A percentile compares a stretch with the other conserved stretches of the same genome.
Evolutionary conservation across 2,888 invertebrate genomes (phyloP).

Genomic region (Dastarcus helophoroides): DNA sequence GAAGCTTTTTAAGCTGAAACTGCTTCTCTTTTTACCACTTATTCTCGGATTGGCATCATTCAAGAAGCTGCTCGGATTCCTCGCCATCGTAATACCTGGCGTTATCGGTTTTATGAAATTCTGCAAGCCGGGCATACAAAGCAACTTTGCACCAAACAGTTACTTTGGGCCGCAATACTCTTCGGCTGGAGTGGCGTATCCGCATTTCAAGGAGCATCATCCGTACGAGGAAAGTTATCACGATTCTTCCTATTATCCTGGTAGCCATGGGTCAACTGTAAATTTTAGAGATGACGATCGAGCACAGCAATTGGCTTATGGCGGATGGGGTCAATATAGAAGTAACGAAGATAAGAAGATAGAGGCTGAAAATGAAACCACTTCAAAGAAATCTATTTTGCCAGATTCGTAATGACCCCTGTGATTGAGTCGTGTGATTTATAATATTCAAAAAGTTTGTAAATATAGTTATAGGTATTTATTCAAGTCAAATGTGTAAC

Average conservation of each 20-base stretch:
- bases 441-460: too few relatives aligned
- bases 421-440: too few relatives aligned
- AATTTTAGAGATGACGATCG: constrained; percentile 53
- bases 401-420: constrained; percentile 33
- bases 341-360: constrained; percentile 40
- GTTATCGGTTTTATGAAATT: constrained; percentile 76
- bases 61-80: constrained; percentile 71
- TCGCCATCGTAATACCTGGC: constrained; percentile 69
- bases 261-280: constrained; percentile 39
- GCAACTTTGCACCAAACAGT: constrained; percentile 40
- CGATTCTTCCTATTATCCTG: constrained; percentile 21
- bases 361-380: constrained; percentile 25
- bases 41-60: constrained; percentile 75
- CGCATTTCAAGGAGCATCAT: constrained; percentile 42
- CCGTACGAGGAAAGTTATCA: constrained; percentile 32
- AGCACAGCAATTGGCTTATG: constrained; percentile 60
- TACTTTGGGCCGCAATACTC: constrained; percentile 54
- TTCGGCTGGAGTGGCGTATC: constrained; percentile 61
- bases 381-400: constrained; percentile 34
- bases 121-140: constrained; percentile 59
- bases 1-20: constrained; percentile 74
- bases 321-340: constrained; percentile 57
- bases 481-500: too few relatives aligned
- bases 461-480: too few relatives aligned
- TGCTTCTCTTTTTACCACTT: constrained; percentile 69